Evolutionary conservation across 1,140 invertebrate genomes (phyloP).

Genomic region (Trigoniulus corallinus): DNA sequence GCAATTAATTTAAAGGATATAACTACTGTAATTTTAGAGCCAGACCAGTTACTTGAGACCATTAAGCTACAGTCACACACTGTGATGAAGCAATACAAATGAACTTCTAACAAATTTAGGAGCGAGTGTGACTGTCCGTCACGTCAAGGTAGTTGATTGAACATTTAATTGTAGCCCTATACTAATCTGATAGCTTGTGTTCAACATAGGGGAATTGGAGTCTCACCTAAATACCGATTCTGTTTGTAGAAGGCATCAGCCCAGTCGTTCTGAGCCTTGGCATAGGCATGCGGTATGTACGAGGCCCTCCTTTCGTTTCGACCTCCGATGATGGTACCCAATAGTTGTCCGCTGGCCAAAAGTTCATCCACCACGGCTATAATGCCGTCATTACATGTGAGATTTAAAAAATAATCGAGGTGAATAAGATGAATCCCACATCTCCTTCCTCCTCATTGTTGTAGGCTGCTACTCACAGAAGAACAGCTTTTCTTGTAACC

Average conservation of each 20-base stretch:
- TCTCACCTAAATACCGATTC: constrained; percentile 71
- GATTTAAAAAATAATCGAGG: not conserved
- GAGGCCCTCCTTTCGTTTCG: constrained; percentile 45
- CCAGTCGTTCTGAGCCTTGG: constrained; percentile 74
- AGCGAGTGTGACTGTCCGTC: too few species aligned
- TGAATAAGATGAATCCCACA: constrained; percentile 3
- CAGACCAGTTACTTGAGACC: too few species aligned
- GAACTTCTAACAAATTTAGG: not conserved
- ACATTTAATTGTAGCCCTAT: too few species aligned
- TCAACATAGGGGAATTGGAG: too few species aligned
- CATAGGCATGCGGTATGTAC: constrained; percentile 79
- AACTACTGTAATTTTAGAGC: too few species aligned
- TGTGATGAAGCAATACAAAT: too few species aligned
- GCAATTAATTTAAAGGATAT: too few species aligned
- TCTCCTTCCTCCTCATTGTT: too few species aligned
- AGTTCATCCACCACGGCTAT: constrained; percentile 44
- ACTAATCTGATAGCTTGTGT: too few species aligned
- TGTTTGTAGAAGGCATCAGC: constrained; percentile 80
- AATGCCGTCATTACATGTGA: constrained; percentile 3
- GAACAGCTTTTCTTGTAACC: constrained; percentile 68
- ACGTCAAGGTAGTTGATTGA: too few species aligned
- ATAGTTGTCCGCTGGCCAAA: constrained; percentile 45
- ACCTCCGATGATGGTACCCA: constrained; percentile 61
- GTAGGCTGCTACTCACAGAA: constrained; percentile 55
- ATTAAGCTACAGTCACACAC: too few species aligned